phyloP scores from a whole-genome alignment of 2,113 vertebrate species.

The Datnioides undecimradiatus region DNA sequence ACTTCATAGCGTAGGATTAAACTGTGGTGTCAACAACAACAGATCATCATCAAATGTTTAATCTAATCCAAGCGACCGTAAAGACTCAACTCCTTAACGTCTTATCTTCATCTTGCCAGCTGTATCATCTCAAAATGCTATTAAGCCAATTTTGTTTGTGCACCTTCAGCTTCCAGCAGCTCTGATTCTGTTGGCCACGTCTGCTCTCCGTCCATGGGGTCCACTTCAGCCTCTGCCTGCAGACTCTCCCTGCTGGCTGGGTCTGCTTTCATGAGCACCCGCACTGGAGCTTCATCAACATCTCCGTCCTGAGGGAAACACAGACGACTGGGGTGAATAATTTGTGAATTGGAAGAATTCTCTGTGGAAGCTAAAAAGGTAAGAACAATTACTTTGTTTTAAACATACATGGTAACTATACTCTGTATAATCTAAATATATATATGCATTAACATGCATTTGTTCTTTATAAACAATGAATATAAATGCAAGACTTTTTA shows the following conservation, averaged over 20 bases:
- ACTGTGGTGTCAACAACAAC: no score
- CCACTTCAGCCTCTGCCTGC: constrained; percentile 90
- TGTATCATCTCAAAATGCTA: background rate
- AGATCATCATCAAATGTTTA: background rate
- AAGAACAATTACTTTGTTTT: background rate
- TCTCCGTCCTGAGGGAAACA: constrained; percentile 80
- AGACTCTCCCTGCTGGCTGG: constrained; percentile 87
- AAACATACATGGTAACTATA: background rate
- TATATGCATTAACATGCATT: background rate
- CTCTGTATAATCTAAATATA: no score
- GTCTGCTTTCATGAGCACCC: constrained; percentile 92
- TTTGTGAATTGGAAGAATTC: background rate
- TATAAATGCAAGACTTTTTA: background rate
- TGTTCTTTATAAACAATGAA: background rate
- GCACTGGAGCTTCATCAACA: constrained; percentile 83
- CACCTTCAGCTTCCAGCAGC: constrained; percentile 92
- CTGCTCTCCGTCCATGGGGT: constrained; percentile 98
- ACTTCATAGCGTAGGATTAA: no score
- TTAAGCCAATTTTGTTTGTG: background rate
- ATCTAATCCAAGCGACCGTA: background rate
- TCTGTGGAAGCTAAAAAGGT: background rate
- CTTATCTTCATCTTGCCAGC: background rate
- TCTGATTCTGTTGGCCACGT: constrained; percentile 97
- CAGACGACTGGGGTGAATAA: background rate
- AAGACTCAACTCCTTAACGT: background rate